Evolutionary conservation across 2,888 invertebrate genomes (phyloP).

Genomic region (Brenthis ino): DNA sequence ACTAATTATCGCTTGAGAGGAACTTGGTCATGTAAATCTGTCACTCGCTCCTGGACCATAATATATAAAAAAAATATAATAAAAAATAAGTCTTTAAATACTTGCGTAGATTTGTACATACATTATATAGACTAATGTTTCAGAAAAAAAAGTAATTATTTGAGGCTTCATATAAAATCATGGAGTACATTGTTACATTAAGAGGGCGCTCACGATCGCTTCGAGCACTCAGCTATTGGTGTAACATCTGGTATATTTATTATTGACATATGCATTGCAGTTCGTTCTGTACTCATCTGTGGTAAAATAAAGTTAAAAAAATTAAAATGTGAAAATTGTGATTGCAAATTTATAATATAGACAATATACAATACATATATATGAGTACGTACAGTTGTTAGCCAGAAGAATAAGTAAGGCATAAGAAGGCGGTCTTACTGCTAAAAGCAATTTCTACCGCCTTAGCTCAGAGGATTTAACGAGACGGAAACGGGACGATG

Average conservation of each 20-base stretch:
- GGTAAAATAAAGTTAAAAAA: not conserved
- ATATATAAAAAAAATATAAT: no score
- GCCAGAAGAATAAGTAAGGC: no score
- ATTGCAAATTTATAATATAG: not conserved
- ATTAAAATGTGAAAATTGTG: not conserved
- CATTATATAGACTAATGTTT: not conserved
- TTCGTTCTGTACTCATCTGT: slow-evolving; percentile 18
- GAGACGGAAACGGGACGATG: no score
- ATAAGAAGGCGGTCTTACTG: no score
- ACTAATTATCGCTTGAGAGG: no score
- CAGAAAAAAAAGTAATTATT: not conserved
- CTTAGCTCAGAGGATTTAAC: no score
- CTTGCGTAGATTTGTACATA: not conserved
- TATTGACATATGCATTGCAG: slow-evolving; percentile 43
- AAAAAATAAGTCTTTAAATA: no score
- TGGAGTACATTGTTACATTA: slow-evolving; percentile 39
- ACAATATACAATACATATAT: no score
- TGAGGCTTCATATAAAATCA: slow-evolving; percentile 14
- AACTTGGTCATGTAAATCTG: no score
- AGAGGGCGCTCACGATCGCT: slow-evolving; percentile 49
- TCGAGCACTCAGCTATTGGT: slow-evolving; percentile 52
- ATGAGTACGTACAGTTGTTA: no score
- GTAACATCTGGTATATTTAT: slow-evolving; percentile 50
- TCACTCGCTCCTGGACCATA: no score
- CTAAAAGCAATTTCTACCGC: no score